Evolutionary conservation across 2,888 invertebrate genomes (phyloP), one percentile per base, ranked within the genome.

Genomic region (Xanthia togata): DNA sequence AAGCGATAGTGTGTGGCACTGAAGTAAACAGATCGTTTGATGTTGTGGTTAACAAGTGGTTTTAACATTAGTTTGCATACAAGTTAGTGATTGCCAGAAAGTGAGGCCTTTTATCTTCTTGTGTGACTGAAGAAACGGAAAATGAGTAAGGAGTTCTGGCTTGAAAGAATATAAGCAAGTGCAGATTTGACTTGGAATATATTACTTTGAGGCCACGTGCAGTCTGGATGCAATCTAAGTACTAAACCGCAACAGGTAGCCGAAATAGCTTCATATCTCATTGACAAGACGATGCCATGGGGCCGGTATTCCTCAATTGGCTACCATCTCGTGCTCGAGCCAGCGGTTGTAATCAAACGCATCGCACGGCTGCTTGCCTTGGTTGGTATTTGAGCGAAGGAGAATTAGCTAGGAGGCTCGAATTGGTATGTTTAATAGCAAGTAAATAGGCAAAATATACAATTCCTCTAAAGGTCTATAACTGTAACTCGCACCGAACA

Each of bases 321-420:
- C 83, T 80, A 77, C 76, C 72, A 82, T 79, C 79, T 78, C 68
- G 41, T 68, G 70, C 73, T 78, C 76, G 53, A 64, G 71, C 71
- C 65, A 68, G 81, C 71, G 83, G 85, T 84, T 84, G 87, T 85
- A 91, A 91, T 91, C 89, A 90, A 90, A 88, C 79, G 89, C 89
- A 90, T 89, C 83, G 77, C 85, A 67, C 50, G 57, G 78, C 79
- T 77, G 74, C 50, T 55, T 41, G 82, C 77, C 53, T 62, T 72
- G 85, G 68, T 78, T 50, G 86, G 79, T 53, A 88, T 88, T 82
- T 60, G 47, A 70, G 44, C 38, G 20, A 44, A 23, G 63, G 59
- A 69, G 62, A 85, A 82, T 71, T 81, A 73, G 70, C 60, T 60
- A 17, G 62, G 20, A 26, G 8, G 41, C 73, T 73, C 11, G 60